phyloP scores from a whole-genome alignment of 2,113 vertebrate genomes.

The Pycnonotus jocosus region DNA sequence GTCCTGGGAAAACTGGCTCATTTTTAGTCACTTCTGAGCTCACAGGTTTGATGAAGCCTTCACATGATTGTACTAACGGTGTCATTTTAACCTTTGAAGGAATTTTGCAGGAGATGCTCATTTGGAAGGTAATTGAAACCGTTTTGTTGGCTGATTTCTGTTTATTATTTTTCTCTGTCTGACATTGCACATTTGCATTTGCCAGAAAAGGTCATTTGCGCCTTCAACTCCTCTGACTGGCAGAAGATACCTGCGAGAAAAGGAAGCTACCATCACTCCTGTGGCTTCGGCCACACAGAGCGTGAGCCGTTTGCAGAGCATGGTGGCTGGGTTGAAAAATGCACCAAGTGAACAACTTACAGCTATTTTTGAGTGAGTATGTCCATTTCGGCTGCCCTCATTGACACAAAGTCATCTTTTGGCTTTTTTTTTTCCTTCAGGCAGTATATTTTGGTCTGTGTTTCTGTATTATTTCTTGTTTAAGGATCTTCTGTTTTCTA shows the following conservation, averaged over 20 bases:
- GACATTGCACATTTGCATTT: too few relatives aligned
- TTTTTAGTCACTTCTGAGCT: neutral
- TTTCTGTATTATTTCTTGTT: neutral
- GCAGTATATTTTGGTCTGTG: neutral
- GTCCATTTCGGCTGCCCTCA: neutral
- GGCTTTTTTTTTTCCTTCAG: neutral
- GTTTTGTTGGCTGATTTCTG: neutral
- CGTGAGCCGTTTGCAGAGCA: slow-evolving; percentile 87
- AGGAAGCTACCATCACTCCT: slow-evolving; percentile 86
- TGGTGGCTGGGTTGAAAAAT: slow-evolving; percentile 85
- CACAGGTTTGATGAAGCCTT: neutral
- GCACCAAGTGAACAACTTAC: slow-evolving; percentile 84
- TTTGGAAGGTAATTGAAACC: neutral
- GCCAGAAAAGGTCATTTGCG: slow-evolving; percentile 85
- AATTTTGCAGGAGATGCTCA: neutral
- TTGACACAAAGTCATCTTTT: neutral
- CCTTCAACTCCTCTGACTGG: slow-evolving; percentile 96
- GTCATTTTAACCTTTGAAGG: neutral
- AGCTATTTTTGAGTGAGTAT: slow-evolving; percentile 82
- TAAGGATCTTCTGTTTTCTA: neutral
- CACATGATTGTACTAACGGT: fast-evolving
- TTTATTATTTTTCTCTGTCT: neutral
- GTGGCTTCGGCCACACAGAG: slow-evolving; percentile 95
- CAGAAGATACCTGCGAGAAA: slow-evolving; percentile 89
- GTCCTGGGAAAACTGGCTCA: neutral